Base-by-base conservation (phyloP, 2,888 invertebrate genomes). In the Spodoptera exigua region DNA sequence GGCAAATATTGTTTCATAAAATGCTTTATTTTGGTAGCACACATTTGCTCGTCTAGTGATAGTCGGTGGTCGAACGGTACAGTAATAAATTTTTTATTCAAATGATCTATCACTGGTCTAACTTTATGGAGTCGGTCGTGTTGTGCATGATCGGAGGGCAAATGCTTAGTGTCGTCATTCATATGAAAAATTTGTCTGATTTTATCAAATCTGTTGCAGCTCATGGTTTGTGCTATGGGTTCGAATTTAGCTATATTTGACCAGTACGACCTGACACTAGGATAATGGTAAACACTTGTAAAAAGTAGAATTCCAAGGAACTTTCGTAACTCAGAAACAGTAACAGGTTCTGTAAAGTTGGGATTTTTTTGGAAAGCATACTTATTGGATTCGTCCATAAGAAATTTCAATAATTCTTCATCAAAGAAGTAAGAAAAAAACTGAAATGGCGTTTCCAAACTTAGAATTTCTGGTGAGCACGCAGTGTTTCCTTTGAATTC, bases 391-490 rank as follows among this genome's bases (percentile, higher is more conserved):
- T 55, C 55, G 13, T 39, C 73, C 56, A 74, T 68, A 47, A 74
- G 67, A 63, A 70, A 70, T 71, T 34, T 72, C 61, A 78, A 74
- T 7, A 54, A 13, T 34, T 46, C 46, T 40, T 54, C 34, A 46
- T 11, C 40, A n/a, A n/a, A n/a, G n/a, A n/a, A n/a, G n/a, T n/a
- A n/a, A n/a, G 34, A 72, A 79, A 71, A 79, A 76, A 78, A 78
- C 74, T 80, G 74, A 76, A 74, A 80, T 52, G 79, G 78, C 54
- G 75, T 79, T 58, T 73, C 73, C 63, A 78, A 74, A 62, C 73
- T 68, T 69, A 77, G 60, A 74, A 79, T 77, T 70, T 76, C 71
- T 79, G 74, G 76, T 69, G 74, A 76, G 72, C 61, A 79, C 70
- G 76, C 48, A 32, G 48, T 56, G 17, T 43, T 44, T 43, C 43